Evolutionary conservation across 1,140 invertebrate genomes (phyloP).

Genomic region (Drosophila micromelanica): DNA sequence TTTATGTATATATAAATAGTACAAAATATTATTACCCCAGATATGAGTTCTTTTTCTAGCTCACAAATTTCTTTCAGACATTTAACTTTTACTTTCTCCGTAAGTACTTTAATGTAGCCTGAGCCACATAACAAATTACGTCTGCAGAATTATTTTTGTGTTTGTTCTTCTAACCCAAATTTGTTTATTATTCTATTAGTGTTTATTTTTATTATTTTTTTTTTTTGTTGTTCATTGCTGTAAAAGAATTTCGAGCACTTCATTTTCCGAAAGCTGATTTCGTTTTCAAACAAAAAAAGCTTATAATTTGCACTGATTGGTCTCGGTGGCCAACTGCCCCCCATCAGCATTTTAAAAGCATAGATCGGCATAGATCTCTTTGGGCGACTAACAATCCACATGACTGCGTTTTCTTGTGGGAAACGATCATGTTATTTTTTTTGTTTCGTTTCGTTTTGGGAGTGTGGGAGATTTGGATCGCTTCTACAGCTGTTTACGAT

Average conservation of each 20-base stretch:
- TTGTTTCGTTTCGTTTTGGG: background rate
- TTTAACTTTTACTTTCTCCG: conserved; percentile 47
- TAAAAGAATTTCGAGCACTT: conserved; percentile 36
- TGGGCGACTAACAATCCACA: conserved; percentile 24
- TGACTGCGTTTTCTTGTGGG: conserved; percentile 31
- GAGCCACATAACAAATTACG: conserved; percentile 44
- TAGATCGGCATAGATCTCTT: conserved; percentile 47
- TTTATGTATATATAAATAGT: background rate
- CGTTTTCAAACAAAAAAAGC: conserved; percentile 66
- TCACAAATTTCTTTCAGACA: conserved; percentile 15
- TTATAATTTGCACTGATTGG: conserved; percentile 72
- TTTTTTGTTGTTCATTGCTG: conserved; percentile 8
- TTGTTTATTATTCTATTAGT: conserved; percentile 3
- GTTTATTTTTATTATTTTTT: background rate
- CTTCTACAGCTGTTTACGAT: conserved; percentile 37
- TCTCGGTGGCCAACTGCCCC: conserved; percentile 26
- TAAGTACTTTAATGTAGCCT: conserved; percentile 29
- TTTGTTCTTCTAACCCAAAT: conserved; percentile 39
- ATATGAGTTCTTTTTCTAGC: conserved; percentile 9
- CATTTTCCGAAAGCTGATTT: conserved; percentile 43
- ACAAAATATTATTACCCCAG: conserved; percentile 1
- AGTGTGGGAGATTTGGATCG: conserved; percentile 48
- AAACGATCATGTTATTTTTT: conserved; percentile 13
- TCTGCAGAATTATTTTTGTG: conserved; percentile 27
- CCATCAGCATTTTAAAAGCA: conserved; percentile 27